Conservation (phyloP, 2,113 vertebrate genomes). For the Lucifuga dentata region DNA sequence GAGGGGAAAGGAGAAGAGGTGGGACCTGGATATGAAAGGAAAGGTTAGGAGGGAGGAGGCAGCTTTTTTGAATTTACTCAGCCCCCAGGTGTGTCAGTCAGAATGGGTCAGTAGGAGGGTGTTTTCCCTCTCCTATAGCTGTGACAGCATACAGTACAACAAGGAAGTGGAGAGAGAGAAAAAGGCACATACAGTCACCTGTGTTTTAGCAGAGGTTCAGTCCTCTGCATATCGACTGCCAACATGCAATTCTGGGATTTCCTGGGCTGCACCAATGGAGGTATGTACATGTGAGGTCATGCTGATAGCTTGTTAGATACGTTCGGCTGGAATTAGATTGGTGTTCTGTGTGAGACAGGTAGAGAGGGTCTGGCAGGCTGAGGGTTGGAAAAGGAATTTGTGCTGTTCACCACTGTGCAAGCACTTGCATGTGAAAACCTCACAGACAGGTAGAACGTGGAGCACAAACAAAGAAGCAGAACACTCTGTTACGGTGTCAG, state of each 20-base stretch:
- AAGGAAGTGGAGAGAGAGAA: constrained; percentile 71
- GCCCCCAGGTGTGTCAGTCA: constrained; percentile 75
- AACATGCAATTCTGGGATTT: constrained; percentile 81
- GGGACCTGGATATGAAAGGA: neutral
- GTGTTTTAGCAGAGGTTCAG: constrained; percentile 40
- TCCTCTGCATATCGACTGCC: constrained; percentile 41
- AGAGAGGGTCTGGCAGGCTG: constrained; percentile 63
- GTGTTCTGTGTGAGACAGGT: constrained; percentile 52
- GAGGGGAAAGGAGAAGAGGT: neutral
- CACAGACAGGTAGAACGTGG: constrained; percentile 61
- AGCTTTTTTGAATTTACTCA: constrained; percentile 65
- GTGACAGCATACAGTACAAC: constrained; percentile 72
- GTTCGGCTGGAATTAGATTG: constrained; percentile 16
- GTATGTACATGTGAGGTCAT: constrained; percentile 58
- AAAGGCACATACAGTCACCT: constrained; percentile 28
- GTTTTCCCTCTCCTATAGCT: constrained; percentile 60
- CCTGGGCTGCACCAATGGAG: constrained; percentile 76
- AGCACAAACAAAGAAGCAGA: constrained; percentile 53
- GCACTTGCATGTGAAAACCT: constrained; percentile 80
- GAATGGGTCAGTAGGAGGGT: constrained; percentile 72
- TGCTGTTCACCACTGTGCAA: constrained; percentile 67
- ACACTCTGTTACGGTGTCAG: constrained; percentile 34
- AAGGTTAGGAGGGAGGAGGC: constrained; percentile 25
- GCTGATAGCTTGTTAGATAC: constrained; percentile 21
- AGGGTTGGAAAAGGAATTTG: constrained; percentile 77